Base-by-base conservation (phyloP, 2,113 vertebrate genomes). In the Merops nubicus region DNA sequence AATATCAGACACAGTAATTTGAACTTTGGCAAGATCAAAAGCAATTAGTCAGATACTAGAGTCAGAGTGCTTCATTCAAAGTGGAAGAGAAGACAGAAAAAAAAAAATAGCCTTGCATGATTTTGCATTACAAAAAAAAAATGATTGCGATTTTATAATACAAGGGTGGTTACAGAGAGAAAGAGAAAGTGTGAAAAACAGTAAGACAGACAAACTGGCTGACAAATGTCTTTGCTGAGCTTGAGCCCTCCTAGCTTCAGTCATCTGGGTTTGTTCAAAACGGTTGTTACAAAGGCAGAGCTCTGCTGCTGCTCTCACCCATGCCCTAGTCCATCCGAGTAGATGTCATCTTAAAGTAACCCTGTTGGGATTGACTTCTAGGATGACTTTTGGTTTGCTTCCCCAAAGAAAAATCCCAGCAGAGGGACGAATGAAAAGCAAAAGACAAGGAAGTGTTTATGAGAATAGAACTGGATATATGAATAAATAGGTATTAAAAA, bases 1-100 rank as follows among this genome's bases (percentile, higher is more conserved):
- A 89, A 72, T 20, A 78, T 54, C 50, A 87, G 80, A 62, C 54
- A 84, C 42, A 59, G 33, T n/a, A 93, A 89, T 36, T 42, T 78
- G 74, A 95, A 94, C 38, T 89, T 91, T 23, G 20, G 26, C 36
- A 95, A 69, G 76, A 93, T 90, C 81, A 96, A 82, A 84, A 87
- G 73, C 45, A 78, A 89, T 89, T 90, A 79, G 51, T 42, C 86
- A 42, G 38, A 34, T 59, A 70, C 45, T 59, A 57, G 42, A 89
- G 64, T 68, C 56, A 78, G 47, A 81, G 57, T 51, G 22, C 59
- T 83, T 90, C 59, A 33, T 63, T 43, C 21, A 20, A 77, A 91
- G 42, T n/a, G 59, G 59, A 85, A 54, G 69, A 60, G 53, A 82
- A 95, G 26, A 22, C 17, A 40, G 38, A 1, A 11, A 40, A 45